These are phyloP conservation scores for Erythrolamprus reginae DNA, from an alignment of 2,113 vertebrate genomes.

Conservation along the genomic window DNA sequence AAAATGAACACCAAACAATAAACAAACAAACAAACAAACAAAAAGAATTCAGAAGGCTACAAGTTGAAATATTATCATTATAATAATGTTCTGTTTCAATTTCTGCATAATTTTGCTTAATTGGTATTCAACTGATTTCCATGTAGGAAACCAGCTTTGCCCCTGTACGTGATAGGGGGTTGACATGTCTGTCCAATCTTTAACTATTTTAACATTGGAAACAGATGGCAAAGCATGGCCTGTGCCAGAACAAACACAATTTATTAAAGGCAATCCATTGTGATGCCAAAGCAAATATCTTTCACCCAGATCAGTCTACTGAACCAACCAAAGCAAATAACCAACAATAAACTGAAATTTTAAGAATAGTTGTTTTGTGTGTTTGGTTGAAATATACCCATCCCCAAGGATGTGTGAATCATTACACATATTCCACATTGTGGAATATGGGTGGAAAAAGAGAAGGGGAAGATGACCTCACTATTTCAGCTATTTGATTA, in stretches of 20 bases:
- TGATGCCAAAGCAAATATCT: slow-evolving; percentile 71
- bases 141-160: slow-evolving; percentile 39
- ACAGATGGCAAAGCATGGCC: slow-evolving; percentile 69
- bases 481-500: not conserved
- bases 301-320: slow-evolving; percentile 55
- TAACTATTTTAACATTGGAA: slow-evolving; percentile 73
- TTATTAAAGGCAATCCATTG: slow-evolving; percentile 61
- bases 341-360: slow-evolving; percentile 60
- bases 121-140: not conserved
- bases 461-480: not conserved
- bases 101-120: slow-evolving; percentile 4
- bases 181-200: slow-evolving; percentile 53
- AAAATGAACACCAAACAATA: not conserved
- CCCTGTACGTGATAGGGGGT: slow-evolving; percentile 49
- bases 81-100: not conserved
- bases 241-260: slow-evolving; percentile 70
- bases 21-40: too few species aligned
- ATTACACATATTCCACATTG: not conserved
- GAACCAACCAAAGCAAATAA: slow-evolving; percentile 70
- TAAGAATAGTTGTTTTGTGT: slow-evolving; percentile 63
- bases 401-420: not conserved
- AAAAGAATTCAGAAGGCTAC: not conserved
- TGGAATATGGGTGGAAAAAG: not conserved
- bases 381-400: not conserved
- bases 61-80: not conserved